phyloP scores from a whole-genome alignment of 2,888 invertebrate species.

The Ypsolopha scabrella region DNA sequence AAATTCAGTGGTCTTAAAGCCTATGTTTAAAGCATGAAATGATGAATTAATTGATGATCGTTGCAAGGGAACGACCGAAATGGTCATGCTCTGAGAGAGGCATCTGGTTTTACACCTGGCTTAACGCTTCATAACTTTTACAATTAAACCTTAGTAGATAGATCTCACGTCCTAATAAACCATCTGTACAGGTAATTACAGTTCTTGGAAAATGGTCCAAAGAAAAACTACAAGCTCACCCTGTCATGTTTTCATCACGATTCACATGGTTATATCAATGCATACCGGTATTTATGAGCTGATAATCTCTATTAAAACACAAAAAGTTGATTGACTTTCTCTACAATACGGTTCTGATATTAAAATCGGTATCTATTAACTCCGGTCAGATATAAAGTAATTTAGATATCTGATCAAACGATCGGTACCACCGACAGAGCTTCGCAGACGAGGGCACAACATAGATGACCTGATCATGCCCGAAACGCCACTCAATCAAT shows the following conservation, averaged over 20 bases:
- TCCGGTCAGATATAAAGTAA: constrained; percentile 44
- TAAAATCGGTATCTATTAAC: constrained; percentile 40
- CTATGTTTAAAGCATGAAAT: constrained; percentile 1
- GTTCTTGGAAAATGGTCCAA: too few relatives aligned
- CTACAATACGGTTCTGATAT: constrained; percentile 41
- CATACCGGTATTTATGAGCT: not conserved
- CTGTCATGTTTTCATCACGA: too few relatives aligned
- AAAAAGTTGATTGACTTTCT: constrained; percentile 58
- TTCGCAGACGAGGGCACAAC: constrained; percentile 41
- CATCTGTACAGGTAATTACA: too few relatives aligned
- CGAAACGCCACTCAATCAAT: constrained; percentile 40
- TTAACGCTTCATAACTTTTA: not conserved
- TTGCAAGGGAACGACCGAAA: constrained; percentile 27
- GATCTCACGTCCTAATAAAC: not conserved
- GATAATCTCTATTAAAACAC: constrained; percentile 19
- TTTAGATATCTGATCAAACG: constrained; percentile 46
- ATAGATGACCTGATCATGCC: constrained; percentile 39
- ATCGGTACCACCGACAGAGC: constrained; percentile 32
- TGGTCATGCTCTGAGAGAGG: constrained; percentile 24
- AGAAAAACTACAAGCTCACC: too few relatives aligned
- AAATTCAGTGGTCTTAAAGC: not conserved
- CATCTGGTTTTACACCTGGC: constrained; percentile 2
- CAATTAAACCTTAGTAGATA: not conserved
- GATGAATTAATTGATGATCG: not conserved
- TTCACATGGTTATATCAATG: too few relatives aligned